phyloP scores from a whole-genome alignment of 2,888 invertebrate species.

The Melieria omissa region DNA sequence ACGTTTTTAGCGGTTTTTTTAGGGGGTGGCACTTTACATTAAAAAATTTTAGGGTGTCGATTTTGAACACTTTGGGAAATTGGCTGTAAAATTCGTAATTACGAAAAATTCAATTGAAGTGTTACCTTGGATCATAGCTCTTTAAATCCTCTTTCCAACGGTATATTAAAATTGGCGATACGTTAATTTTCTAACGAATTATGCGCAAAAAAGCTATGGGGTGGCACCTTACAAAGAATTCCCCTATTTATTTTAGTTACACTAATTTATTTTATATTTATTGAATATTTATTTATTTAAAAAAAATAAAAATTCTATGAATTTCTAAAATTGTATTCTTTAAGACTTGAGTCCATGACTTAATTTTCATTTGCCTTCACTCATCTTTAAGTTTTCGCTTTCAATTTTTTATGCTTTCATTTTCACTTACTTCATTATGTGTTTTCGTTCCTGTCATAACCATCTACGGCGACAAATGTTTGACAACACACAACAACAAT shows the following conservation, averaged over 20 bases:
- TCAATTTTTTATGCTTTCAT: slow-evolving; percentile 32
- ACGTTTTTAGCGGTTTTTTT: too few relatives aligned
- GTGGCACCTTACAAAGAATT: too few relatives aligned
- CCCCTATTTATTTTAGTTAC: neutral
- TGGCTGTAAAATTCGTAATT: too few relatives aligned
- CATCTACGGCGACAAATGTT: slow-evolving; percentile 6
- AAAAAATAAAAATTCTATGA: too few relatives aligned
- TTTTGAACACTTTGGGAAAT: too few relatives aligned
- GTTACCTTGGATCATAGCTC: too few relatives aligned
- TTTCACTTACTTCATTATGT: neutral
- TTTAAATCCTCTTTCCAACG: too few relatives aligned
- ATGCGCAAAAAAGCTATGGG: too few relatives aligned
- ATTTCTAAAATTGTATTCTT: neutral
- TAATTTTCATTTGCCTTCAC: neutral
- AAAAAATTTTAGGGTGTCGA: too few relatives aligned
- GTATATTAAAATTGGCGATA: too few relatives aligned
- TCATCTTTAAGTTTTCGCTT: slow-evolving; percentile 30
- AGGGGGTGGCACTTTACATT: neutral
- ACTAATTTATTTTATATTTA: neutral
- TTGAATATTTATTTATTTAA: neutral
- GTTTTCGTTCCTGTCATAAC: neutral
- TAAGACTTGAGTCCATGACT: neutral
- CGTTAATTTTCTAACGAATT: too few relatives aligned
- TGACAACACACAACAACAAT: neutral
- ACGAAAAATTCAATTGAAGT: too few relatives aligned